Percentiles rank a stretch among this genome's conserved stretches.
Conservation (phyloP, 2,888 invertebrate species). For the Seira sanloemensis region DNA sequence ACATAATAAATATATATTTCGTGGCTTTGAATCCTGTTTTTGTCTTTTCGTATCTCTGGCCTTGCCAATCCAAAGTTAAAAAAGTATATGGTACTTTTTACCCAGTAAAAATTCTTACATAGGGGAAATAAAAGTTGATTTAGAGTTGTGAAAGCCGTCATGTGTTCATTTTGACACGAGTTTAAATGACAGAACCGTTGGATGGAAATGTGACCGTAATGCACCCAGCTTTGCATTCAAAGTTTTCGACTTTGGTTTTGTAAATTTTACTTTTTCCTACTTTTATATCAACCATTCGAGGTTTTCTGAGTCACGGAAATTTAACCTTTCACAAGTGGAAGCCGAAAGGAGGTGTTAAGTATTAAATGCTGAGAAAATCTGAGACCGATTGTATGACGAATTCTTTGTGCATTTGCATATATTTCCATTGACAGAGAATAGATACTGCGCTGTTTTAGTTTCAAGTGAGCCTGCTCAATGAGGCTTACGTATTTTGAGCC, state of each 20-base stretch:
- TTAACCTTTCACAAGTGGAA: neutral
- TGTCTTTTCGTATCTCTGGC: conserved; percentile 26
- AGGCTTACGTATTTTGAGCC: conserved; percentile 36
- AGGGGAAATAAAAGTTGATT: too few relatives aligned
- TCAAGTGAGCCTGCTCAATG: neutral
- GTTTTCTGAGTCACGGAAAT: neutral
- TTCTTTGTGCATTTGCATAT: neutral
- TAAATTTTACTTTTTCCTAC: neutral
- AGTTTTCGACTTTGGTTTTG: neutral
- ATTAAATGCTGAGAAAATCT: neutral
- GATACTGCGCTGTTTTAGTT: neutral
- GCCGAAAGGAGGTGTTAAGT: neutral
- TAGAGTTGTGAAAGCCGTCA: neutral
- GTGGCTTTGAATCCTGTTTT: conserved; percentile 33
- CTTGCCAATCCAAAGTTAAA: too few relatives aligned
- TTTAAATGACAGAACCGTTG: conserved; percentile 1
- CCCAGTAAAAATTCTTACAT: too few relatives aligned
- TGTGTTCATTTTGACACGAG: conserved; percentile 46
- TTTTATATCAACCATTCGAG: neutral
- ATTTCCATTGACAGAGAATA: neutral
- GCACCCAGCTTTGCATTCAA: too few relatives aligned
- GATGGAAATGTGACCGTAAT: too few relatives aligned
- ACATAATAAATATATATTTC: too few relatives aligned
- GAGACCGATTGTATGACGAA: neutral
- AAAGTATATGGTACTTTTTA: too few relatives aligned